A percentile compares a stretch with the other conserved stretches of the same genome.
Evolutionary conservation across 2,888 invertebrate genomes (phyloP).

Genomic region (Smittia aterrima): DNA sequence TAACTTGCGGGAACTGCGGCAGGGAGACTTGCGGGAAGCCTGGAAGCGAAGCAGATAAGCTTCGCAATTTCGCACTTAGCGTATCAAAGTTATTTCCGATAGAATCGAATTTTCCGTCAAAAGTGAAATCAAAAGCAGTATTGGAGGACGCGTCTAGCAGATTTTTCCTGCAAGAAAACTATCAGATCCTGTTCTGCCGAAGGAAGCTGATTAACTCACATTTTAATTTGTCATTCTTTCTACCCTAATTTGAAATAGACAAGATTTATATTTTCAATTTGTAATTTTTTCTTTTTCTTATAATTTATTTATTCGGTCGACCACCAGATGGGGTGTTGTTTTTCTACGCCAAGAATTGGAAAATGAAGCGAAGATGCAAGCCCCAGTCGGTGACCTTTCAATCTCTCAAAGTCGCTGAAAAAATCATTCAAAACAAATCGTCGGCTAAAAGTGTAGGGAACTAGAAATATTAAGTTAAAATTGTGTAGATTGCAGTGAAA

Average conservation of each 20-base stretch:
- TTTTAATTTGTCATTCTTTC: slow-evolving; percentile 30
- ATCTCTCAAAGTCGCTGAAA: too few species aligned
- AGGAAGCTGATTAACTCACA: background rate
- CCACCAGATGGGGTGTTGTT: too few species aligned
- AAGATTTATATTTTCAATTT: too few species aligned
- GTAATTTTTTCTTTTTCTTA: too few species aligned
- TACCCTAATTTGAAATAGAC: background rate
- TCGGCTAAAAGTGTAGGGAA: too few species aligned
- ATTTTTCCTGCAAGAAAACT: slow-evolving; percentile 35
- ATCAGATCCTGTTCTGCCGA: background rate
- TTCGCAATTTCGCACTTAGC: background rate
- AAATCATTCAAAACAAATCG: too few species aligned
- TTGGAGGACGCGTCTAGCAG: slow-evolving; percentile 31
- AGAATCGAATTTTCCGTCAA: slow-evolving; percentile 28
- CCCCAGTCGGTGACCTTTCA: too few species aligned
- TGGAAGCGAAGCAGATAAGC: background rate
- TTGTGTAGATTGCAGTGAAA: background rate
- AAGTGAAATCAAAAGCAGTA: slow-evolving; percentile 30
- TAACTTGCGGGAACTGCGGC: background rate
- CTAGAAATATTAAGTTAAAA: slow-evolving; percentile 4
- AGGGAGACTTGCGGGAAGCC: background rate
- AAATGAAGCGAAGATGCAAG: too few species aligned
- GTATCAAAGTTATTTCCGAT: background rate
- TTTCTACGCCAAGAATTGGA: too few species aligned
- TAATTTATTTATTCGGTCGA: too few species aligned